Evolutionary conservation across 2,113 vertebrate genomes (phyloP).

Genomic region (Fulmarus glacialis): DNA sequence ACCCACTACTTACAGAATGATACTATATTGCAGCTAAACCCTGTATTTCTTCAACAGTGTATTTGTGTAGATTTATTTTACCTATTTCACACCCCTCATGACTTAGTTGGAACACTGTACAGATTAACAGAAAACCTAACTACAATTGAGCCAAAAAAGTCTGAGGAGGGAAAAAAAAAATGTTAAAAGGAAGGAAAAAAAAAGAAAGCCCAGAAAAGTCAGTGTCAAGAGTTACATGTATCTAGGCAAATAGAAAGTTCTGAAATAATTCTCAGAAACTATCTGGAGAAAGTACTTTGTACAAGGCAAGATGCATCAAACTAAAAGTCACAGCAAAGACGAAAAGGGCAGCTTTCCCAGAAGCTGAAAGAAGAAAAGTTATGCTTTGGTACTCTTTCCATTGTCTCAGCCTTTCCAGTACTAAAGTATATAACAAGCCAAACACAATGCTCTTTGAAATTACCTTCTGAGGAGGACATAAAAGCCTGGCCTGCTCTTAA

Average conservation of each 20-base stretch:
- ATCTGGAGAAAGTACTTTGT: background rate
- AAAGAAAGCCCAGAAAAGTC: background rate
- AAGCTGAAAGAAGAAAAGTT: background rate
- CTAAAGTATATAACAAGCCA: background rate
- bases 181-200: background rate
- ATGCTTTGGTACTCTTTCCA: background rate
- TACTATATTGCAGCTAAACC: background rate
- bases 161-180: background rate
- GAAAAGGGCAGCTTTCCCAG: background rate
- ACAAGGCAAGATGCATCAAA: background rate
- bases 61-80: background rate
- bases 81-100: background rate
- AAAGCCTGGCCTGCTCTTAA: background rate
- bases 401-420: background rate
- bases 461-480: background rate
- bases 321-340: background rate
- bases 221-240: background rate
- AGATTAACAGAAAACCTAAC: background rate
- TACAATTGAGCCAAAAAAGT: background rate
- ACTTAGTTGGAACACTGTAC: background rate
- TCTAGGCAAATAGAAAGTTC: background rate
- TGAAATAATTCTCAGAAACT: background rate
- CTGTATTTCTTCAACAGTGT: background rate
- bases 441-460: constrained; percentile 1
- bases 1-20: background rate